These are phyloP conservation scores for Gopherus evgoodei DNA, from an alignment of 2,113 vertebrate species.

Conservation along the genomic window DNA sequence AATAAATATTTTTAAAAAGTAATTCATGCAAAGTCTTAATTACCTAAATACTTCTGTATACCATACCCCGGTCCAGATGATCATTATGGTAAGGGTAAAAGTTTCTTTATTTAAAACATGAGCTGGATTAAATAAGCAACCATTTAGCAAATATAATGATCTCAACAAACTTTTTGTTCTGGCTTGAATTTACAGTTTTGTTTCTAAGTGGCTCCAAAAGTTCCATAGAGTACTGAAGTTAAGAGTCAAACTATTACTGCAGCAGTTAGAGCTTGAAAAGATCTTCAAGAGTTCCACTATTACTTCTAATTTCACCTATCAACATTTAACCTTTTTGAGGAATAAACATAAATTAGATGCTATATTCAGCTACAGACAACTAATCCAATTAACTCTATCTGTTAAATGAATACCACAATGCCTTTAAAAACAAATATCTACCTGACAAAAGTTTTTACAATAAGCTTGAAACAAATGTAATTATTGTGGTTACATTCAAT, in stretches of 20 bases:
- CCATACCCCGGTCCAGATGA: accelerated
- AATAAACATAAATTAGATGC: background rate
- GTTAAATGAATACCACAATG: background rate
- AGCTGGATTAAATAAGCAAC: background rate
- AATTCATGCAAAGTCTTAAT: background rate
- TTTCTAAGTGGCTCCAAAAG: background rate
- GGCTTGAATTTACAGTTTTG: background rate
- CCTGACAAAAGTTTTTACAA: background rate
- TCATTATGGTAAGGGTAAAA: background rate
- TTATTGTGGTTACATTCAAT: background rate
- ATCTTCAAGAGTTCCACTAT: background rate
- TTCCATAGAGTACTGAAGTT: background rate
- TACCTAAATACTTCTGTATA: background rate
- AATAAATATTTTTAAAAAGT: background rate
- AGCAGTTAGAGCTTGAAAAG: background rate
- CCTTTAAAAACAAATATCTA: background rate
- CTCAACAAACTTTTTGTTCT: background rate
- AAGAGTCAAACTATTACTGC: background rate
- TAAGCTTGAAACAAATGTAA: background rate
- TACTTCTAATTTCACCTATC: background rate
- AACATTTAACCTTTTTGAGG: background rate
- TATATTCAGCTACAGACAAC: background rate
- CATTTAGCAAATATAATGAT: background rate
- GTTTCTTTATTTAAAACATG: background rate
- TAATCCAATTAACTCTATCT: background rate